Percentiles rank a stretch among this genome's conserved stretches.
phyloP scores from a whole-genome alignment of 2,797 vertebrate species.

The Lutjanus campechanus region DNA sequence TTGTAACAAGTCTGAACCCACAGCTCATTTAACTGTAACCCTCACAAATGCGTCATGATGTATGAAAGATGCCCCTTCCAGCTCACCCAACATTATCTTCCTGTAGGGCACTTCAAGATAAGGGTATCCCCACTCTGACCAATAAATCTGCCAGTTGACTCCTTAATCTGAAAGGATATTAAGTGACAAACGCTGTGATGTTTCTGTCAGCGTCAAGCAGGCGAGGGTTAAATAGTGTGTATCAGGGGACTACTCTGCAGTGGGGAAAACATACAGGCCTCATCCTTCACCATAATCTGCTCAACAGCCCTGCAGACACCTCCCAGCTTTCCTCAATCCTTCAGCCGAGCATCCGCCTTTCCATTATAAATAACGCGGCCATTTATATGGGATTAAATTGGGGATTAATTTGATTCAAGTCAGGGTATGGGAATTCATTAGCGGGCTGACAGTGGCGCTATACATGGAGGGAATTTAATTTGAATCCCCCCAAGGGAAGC shows the following conservation, averaged over 20 bases:
- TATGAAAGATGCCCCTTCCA: not conserved
- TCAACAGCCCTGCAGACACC: conserved; percentile 79
- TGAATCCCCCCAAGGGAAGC: conserved; percentile 77
- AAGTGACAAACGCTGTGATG: conserved; percentile 87
- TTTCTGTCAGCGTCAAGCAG: conserved; percentile 88
- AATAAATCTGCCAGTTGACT: conserved; percentile 87
- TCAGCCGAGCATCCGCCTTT: conserved; percentile 76
- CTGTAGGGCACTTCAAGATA: conserved; percentile 83
- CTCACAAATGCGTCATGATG: conserved; percentile 15
- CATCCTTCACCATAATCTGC: conserved; percentile 84
- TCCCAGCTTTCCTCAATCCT: conserved; percentile 79
- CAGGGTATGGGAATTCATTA: conserved; percentile 87
- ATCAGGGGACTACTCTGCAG: conserved; percentile 87
- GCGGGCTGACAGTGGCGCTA: conserved; percentile 79
- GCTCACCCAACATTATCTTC: conserved; percentile 64
- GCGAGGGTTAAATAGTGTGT: conserved; percentile 90
- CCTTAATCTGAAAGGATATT: conserved; percentile 91
- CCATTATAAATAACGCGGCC: conserved; percentile 81
- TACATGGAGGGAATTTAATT: conserved; percentile 84
- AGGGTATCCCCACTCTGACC: conserved; percentile 77
- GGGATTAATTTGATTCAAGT: conserved; percentile 86
- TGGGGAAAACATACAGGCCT: conserved; percentile 73
- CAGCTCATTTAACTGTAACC: conserved; percentile 68
- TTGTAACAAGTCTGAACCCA: conserved; percentile 62
- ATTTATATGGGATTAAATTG: conserved; percentile 88